These are phyloP conservation scores for Thalassarche chlororhynchos DNA, from an alignment of 2,113 vertebrate species.

Conservation along the genomic window DNA sequence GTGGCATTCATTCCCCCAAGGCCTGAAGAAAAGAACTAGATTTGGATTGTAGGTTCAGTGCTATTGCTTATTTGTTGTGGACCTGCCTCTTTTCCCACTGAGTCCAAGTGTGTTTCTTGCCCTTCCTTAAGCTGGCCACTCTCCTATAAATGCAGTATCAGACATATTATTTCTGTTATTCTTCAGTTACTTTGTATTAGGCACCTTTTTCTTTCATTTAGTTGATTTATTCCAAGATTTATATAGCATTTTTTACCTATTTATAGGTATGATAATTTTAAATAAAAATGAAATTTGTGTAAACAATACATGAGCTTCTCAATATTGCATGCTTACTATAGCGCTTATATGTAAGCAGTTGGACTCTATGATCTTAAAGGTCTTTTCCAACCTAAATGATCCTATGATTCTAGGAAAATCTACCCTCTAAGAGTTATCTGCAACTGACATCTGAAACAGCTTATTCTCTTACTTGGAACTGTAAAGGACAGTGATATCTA, in stretches of 20 bases:
- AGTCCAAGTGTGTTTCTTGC: background rate
- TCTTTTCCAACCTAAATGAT: background rate
- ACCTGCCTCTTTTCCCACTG: background rate
- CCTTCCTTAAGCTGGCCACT: background rate
- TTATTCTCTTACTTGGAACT: background rate
- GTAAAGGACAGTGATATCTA: background rate
- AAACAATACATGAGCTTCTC: background rate
- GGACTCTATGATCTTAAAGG: background rate
- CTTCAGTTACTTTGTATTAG: background rate
- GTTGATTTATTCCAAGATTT: background rate
- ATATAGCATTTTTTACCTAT: background rate
- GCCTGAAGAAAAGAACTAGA: background rate
- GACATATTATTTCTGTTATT: background rate
- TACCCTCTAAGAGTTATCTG: background rate
- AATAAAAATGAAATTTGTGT: background rate
- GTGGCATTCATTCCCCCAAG: background rate
- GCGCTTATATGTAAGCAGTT: background rate
- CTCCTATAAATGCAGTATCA: background rate
- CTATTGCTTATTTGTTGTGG: background rate
- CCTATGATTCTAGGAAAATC: background rate
- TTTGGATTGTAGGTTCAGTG: background rate
- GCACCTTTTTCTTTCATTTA: background rate
- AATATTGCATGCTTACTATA: background rate
- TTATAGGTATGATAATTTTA: background rate
- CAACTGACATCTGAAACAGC: background rate